Evolutionary conservation across 2,113 vertebrate genomes (phyloP).

Genomic region (Macrotus californicus): DNA sequence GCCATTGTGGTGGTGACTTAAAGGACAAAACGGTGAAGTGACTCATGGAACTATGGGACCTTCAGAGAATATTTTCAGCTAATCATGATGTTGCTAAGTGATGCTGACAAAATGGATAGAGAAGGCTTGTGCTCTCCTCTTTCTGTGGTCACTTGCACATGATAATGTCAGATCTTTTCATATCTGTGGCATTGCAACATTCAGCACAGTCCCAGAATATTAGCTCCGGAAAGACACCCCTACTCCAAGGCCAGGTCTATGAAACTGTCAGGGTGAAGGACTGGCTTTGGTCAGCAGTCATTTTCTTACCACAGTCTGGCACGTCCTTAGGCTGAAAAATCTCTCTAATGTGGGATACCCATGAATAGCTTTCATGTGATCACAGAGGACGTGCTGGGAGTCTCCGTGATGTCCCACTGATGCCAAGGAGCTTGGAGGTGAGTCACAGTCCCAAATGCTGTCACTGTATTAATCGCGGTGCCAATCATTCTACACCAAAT

Average conservation of each 20-base stretch:
- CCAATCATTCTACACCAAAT: not conserved
- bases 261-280: not conserved
- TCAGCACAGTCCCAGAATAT: not conserved
- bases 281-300: not conserved
- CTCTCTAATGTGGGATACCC: not conserved
- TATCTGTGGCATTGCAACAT: not conserved
- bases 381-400: not conserved
- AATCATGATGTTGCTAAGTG: not conserved
- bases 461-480: not conserved
- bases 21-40: not conserved
- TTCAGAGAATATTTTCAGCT: not conserved
- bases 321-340: not conserved
- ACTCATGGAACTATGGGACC: not conserved
- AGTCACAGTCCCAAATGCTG: not conserved
- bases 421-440: not conserved
- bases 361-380: not conserved
- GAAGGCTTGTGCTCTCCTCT: not conserved
- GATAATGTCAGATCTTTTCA: not conserved
- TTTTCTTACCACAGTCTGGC: not conserved
- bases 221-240: not conserved
- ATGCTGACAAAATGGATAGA: not conserved
- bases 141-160: rapidly evolving
- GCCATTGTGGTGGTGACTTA: not conserved
- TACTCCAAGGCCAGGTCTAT: not conserved
- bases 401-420: not conserved